Evolutionary conservation across 1,140 invertebrate genomes (phyloP), one percentile per base, ranked within the genome.

Genomic region (Camponotus vicinus): DNA sequence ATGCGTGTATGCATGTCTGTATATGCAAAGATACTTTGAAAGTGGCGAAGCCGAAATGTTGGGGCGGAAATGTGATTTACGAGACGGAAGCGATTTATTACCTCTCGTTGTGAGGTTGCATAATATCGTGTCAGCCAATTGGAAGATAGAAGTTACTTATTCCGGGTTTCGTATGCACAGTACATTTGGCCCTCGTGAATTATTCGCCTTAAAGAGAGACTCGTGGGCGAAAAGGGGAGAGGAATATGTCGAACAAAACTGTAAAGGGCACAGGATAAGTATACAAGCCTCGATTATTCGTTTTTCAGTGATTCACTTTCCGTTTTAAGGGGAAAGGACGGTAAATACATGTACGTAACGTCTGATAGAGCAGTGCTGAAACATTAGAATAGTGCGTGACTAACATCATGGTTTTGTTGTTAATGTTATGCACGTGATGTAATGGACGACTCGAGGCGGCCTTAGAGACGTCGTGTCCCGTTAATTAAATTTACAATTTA

Each of bases 1-100:
- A 6, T 6, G 59, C 21, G 59, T 34, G 40, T 63, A 34, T 45
- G 21, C 27, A n/a, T 18, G 15, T 37, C 1, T 70, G 21, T 27
- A 45, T 7, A 21, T 27, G 21, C 42, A 40, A 61, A 67, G 52
- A 83, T 75, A 75, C 79, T 75, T 49, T 6, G 57, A 75, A 45
- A 83, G 79, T 57, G 55, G 55, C 69, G 79, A 45, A 37, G 27
- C 76, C 79, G 67, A 82, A 73, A 82, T 45, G 79, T 61, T 61
- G 55, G 52, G 34, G 52, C 67, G 67, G 61, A 82, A 73, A 83
- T 61, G 67, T 83, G 79, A 83, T 83, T 83, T 83, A 83, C 69
- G 79, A 59, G 69, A 75, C 79, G 55, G 67, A 61, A 73, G 79
- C 69, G 79, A 83, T 83, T 83, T 83, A 83, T 83, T n/a, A 69